phyloP scores from a whole-genome alignment of 2,888 invertebrate species.

The Euzetes globulus region DNA sequence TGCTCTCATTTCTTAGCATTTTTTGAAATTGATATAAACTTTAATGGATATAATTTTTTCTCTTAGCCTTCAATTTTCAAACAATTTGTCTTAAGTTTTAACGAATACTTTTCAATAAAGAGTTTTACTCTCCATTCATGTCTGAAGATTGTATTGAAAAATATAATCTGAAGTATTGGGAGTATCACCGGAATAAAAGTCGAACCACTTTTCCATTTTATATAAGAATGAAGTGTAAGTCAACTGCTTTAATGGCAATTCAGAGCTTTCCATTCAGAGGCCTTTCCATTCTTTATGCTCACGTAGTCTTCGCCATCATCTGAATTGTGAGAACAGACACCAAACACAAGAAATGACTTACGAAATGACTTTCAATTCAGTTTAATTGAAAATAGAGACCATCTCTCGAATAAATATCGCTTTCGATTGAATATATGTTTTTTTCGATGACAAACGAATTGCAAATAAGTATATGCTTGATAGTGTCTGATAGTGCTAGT shows the following conservation, averaged over 20 bases:
- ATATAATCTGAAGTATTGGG: neutral
- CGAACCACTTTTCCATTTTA: conserved; percentile 12
- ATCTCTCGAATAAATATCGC: neutral
- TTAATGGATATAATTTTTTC: neutral
- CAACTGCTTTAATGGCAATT: conserved; percentile 26
- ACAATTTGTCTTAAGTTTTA: conserved; percentile 17
- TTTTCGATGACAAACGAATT: neutral
- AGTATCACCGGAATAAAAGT: neutral
- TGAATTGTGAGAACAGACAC: neutral
- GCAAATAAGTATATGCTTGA: neutral
- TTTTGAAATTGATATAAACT: neutral
- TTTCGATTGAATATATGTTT: neutral
- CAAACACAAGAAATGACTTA: neutral
- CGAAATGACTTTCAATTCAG: neutral
- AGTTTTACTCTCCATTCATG: neutral
- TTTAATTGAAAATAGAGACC: neutral
- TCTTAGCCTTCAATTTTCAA: conserved; percentile 6
- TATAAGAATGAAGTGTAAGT: conserved; percentile 17
- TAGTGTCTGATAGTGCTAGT: neutral
- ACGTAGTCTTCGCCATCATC: neutral
- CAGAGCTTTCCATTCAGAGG: neutral
- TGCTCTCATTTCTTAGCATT: neutral
- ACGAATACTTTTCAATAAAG: conserved; percentile 17
- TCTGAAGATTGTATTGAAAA: neutral
- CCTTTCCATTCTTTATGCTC: neutral